phyloP scores from a whole-genome alignment of 2,888 invertebrate genomes.

The Bimastos eiseni region DNA sequence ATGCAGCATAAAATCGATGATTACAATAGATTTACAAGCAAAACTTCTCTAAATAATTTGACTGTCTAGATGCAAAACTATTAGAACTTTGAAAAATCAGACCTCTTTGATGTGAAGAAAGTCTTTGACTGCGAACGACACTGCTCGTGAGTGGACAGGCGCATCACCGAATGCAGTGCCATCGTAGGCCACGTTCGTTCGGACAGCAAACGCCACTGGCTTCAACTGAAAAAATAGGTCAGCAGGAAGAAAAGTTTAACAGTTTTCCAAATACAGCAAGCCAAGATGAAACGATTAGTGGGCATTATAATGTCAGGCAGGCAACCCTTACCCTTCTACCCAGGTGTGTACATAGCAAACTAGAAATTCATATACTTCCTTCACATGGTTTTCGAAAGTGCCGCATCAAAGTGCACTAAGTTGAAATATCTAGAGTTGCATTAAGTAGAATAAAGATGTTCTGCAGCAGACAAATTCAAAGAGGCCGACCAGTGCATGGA shows the following conservation, averaged over 20 bases:
- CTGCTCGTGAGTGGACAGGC: constrained; percentile 96
- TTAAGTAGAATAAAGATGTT: not conserved
- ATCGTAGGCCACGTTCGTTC: constrained; percentile 98
- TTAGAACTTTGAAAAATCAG: not conserved
- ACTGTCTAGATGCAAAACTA: not conserved
- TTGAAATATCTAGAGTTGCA: not conserved
- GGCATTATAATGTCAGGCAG: too few relatives aligned
- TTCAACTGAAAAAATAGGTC: constrained; percentile 72
- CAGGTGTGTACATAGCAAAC: not conserved
- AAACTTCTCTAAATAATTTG: not conserved
- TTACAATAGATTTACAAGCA: not conserved
- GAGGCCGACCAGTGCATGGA: not conserved
- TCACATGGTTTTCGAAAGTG: not conserved
- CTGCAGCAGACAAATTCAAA: not conserved
- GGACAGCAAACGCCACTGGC: constrained; percentile 98
- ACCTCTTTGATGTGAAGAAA: constrained; percentile 97
- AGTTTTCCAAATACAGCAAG: too few relatives aligned
- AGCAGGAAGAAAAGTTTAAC: not conserved
- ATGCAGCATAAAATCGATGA: not conserved
- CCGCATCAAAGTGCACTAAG: not conserved
- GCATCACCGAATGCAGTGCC: constrained; percentile 95
- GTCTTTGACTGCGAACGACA: constrained; percentile 95
- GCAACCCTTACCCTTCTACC: too few relatives aligned
- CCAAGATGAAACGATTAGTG: too few relatives aligned
- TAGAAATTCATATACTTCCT: not conserved